Evolutionary conservation across 1,140 invertebrate species (phyloP), one percentile per base, ranked within the genome.

Genomic region (Temnothorax curvispinosus): DNA sequence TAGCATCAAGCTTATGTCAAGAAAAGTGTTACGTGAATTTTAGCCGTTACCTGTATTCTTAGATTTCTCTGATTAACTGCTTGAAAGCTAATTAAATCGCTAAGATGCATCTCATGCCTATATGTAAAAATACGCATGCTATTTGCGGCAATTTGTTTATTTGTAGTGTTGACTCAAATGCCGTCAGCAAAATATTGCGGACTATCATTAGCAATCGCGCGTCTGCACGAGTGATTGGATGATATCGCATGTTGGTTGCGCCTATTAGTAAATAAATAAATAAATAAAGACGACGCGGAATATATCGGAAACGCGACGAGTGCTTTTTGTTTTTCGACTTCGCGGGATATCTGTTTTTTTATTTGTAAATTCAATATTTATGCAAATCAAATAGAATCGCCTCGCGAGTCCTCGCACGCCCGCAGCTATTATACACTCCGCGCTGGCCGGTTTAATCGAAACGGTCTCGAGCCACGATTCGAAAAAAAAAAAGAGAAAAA

Each of bases 361-460:
- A 9, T 71, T 81, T 27, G 27, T 27, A 27, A 27, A 82, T 82
- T 82, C 67, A 9, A 58, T 27, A 27, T 82, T 74, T 60, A 82
- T 74, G 41, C 65, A 69, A 69, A 82, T 82, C 35, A 38, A 82
- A 72, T 41, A 9, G 13, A 18, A 81, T 47, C 21, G 4, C 32
- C 44, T 21, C 62, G 58, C 62, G 62, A 56, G 32, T 38, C 13
- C 44, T 47, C 3, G n/a, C 21, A 44, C 15, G 18, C 7, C 7
- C 32, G 6, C 21, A 52, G 15, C 13, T 64, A 27, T 27, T 27
- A 27, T 27, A 38, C 15, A n/a, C 13, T 11, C 47, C 9, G 3
- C 21, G 3, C 21, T 18, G 3, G 7, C 32, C 38, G 18, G 41
- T 50, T 60, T 74, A 82, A 82, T 74, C 67, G 67, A 82, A 82